Base-by-base conservation (phyloP, 2,888 invertebrate genomes). In the Apoda limacodes region DNA sequence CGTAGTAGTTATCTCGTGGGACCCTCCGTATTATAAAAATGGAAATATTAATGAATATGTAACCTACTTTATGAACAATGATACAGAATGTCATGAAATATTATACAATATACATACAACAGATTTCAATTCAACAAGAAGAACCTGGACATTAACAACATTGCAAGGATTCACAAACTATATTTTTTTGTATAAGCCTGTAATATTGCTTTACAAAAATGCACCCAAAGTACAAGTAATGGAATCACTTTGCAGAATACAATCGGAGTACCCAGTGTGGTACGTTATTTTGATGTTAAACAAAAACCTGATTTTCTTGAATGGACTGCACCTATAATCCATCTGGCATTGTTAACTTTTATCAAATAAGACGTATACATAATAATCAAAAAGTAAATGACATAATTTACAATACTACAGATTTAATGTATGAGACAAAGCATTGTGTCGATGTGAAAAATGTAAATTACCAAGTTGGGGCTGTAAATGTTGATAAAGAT, bases 41-140 rank as follows among this genome's bases (percentile, higher is more conserved):
- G 94, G 95, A 1, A 74, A 85, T 11, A 78, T 93, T 30, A 82
- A 83, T 17, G 83, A 84, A 46, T 93, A 92, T 63, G 71, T 82
- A 4, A 78, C 92, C 39, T 59, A 55, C 33, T 75, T 82, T n/a
- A 46, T 52, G 32, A 58, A 57, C 33, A 58, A 54, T 40, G 60
- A 61, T 38, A 56, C 52, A 34, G n/a, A n/a, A n/a, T n/a, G n/a
- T n/a, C n/a, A n/a, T n/a, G n/a, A n/a, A n/a, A n/a, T n/a, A n/a
- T n/a, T n/a, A n/a, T n/a, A n/a, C n/a, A n/a, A n/a, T n/a, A n/a
- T n/a, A n/a, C n/a, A n/a, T n/a, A n/a, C n/a, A n/a, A n/a, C n/a
- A n/a, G n/a, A n/a, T n/a, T n/a, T n/a, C n/a, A 17, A n/a, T n/a
- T n/a, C 5, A 17, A 40, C 49, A 6, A 55, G 58, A 44, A 64